Evolutionary conservation across 2,113 vertebrate species (phyloP).

Genomic region (Chaenocephalus aceratus): DNA sequence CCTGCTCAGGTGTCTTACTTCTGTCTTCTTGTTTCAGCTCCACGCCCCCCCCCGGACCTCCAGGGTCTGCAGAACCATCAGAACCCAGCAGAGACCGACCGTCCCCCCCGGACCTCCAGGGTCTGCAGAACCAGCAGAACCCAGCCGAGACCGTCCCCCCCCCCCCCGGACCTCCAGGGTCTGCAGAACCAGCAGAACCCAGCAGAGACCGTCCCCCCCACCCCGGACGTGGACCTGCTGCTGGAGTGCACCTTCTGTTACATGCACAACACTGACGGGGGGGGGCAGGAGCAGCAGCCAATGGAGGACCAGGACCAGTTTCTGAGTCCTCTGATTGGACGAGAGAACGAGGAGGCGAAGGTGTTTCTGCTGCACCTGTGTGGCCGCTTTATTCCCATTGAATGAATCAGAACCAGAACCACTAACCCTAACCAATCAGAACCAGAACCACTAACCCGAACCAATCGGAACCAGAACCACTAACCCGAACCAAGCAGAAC

Average conservation of each 20-base stretch:
- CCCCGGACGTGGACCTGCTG: slow-evolving; percentile 82
- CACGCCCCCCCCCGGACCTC: slow-evolving; percentile 10
- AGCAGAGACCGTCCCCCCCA: slow-evolving; percentile 27
- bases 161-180: slow-evolving; percentile 30
- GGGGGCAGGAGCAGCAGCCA: slow-evolving; percentile 40
- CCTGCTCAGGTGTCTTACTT: not conserved
- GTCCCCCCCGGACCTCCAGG: slow-evolving; percentile 37
- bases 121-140: slow-evolving; percentile 1
- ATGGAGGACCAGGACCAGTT: slow-evolving; percentile 54
- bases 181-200: not conserved
- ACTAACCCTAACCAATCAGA: no score
- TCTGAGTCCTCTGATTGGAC: slow-evolving; percentile 61
- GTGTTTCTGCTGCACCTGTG: slow-evolving; percentile 1
- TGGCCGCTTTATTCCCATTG: no score
- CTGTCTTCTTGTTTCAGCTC: slow-evolving; percentile 13
- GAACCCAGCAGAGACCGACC: not conserved
- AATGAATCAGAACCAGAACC: not conserved
- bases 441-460: no score
- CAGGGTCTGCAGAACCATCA: slow-evolving; percentile 21
- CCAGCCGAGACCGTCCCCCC: slow-evolving; percentile 4
- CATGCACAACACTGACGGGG: slow-evolving; percentile 66
- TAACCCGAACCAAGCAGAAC: no score
- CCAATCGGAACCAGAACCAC: no score
- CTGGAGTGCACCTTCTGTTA: slow-evolving; percentile 85
- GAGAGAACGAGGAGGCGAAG: slow-evolving; percentile 47